Evolutionary conservation across 1,140 invertebrate species (phyloP).

Genomic region (Brachionus calyciflorus): DNA sequence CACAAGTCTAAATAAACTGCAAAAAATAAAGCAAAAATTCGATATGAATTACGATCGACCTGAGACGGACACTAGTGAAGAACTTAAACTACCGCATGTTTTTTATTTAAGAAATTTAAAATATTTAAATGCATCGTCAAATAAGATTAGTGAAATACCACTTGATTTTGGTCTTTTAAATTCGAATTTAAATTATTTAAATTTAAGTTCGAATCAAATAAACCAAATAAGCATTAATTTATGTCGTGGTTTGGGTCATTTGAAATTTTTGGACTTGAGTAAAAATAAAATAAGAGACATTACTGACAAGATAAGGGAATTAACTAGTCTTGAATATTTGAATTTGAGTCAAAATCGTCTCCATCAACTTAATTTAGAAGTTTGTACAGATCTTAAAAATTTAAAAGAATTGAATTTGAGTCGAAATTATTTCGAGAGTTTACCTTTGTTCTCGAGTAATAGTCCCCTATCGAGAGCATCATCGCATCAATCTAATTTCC

Average conservation of each 20-base stretch:
- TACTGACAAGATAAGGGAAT: slow-evolving; percentile 27
- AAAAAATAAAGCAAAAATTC: slow-evolving; percentile 5
- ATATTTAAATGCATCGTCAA: not conserved
- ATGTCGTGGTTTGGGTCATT: not conserved
- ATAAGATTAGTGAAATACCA: not conserved
- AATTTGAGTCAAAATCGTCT: slow-evolving; percentile 4
- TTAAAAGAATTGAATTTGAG: not conserved
- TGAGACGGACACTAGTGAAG: slow-evolving; percentile 7
- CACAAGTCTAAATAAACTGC: not conserved
- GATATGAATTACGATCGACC: slow-evolving; percentile 6
- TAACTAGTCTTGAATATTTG: slow-evolving; percentile 15
- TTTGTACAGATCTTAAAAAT: not conserved
- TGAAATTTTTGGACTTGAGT: not conserved
- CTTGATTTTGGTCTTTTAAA: slow-evolving; percentile 32
- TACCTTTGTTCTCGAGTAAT: not conserved
- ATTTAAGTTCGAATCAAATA: not conserved
- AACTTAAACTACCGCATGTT: slow-evolving; percentile 6
- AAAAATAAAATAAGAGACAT: slow-evolving; percentile 3
- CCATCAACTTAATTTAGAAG: not conserved
- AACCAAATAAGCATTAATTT: not conserved
- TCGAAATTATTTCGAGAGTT: not conserved
- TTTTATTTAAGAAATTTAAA: slow-evolving; percentile 16
- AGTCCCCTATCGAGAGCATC: not conserved
- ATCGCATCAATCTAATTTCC: not conserved
- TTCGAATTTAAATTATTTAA: not conserved